These are phyloP conservation scores for Quadriops clusia DNA, from an alignment of 2,888 invertebrate genomes.

Conservation along the genomic window DNA sequence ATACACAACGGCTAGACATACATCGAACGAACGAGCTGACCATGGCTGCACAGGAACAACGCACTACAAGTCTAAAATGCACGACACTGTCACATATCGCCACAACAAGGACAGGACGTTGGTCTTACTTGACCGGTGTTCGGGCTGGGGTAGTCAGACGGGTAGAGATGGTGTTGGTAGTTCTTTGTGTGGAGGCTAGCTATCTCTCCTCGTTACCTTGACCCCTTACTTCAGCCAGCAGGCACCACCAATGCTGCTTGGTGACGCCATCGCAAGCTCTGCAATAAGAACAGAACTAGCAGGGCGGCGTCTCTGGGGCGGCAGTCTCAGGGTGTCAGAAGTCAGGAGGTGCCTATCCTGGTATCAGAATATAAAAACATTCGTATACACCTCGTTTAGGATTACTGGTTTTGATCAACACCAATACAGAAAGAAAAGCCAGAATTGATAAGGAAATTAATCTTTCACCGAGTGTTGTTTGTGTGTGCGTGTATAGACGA, in stretches of 20 bases:
- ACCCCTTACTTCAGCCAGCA: conserved; percentile 51
- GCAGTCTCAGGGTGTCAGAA: too few species aligned
- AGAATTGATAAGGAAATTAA: too few species aligned
- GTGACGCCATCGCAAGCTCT: conserved; percentile 41
- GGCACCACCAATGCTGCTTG: conserved; percentile 43
- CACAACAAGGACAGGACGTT: conserved; percentile 38
- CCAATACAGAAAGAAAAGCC: too few species aligned
- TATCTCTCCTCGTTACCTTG: conserved; percentile 51
- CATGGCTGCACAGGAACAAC: conserved; percentile 35
- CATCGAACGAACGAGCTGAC: conserved; percentile 38
- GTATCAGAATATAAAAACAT: too few species aligned
- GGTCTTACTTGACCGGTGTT: conserved; percentile 39
- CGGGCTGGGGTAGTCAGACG: conserved; percentile 30
- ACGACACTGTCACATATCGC: conserved; percentile 38
- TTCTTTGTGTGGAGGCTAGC: conserved; percentile 33
- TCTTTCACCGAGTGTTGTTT: too few species aligned
- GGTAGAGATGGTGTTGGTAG: too few species aligned
- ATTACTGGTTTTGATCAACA: too few species aligned
- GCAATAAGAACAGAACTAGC: conserved; percentile 49
- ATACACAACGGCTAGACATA: conserved; percentile 36
- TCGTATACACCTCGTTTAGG: too few species aligned
- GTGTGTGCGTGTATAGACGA: too few species aligned
- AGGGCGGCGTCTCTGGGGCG: conserved; percentile 23
- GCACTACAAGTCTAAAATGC: conserved; percentile 34
- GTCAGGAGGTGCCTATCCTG: conserved; percentile 14